phyloP scores from a whole-genome alignment of 2,113 vertebrate species.

The Calypte anna region DNA sequence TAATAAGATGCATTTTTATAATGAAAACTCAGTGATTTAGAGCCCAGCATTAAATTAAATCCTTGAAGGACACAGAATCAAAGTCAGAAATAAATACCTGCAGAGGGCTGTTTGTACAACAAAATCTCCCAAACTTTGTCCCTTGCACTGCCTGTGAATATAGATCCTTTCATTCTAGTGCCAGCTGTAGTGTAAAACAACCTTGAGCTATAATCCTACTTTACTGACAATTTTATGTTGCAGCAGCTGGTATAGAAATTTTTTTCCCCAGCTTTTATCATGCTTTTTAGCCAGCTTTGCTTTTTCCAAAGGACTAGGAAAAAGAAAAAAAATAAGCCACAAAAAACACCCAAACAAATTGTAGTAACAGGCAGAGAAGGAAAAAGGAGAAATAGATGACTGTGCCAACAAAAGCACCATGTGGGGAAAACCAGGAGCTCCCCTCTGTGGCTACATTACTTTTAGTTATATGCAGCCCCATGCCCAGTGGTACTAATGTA shows the following conservation, averaged over 20 bases:
- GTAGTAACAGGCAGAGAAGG: neutral
- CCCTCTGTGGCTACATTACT: rapidly evolving
- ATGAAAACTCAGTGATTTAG: neutral
- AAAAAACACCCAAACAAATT: neutral
- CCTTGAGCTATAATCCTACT: neutral
- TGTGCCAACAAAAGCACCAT: neutral
- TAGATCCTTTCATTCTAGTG: neutral
- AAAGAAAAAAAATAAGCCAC: neutral
- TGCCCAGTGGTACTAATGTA: neutral
- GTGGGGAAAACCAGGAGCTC: neutral
- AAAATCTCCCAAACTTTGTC: neutral
- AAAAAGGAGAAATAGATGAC: neutral
- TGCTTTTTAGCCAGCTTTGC: neutral
- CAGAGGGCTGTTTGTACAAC: neutral
- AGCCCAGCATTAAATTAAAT: neutral
- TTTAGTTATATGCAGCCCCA: neutral
- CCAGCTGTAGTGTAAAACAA: conserved; percentile 45
- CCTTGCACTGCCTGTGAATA: neutral
- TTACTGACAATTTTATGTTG: neutral
- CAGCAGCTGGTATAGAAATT: neutral
- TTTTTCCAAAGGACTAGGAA: neutral
- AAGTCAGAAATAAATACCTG: neutral
- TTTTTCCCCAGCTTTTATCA: neutral
- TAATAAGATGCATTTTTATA: neutral
- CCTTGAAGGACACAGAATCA: neutral